These are phyloP conservation scores for Cheiracanthium punctorium DNA, from an alignment of 2,888 invertebrate genomes.

Conservation along the genomic window DNA sequence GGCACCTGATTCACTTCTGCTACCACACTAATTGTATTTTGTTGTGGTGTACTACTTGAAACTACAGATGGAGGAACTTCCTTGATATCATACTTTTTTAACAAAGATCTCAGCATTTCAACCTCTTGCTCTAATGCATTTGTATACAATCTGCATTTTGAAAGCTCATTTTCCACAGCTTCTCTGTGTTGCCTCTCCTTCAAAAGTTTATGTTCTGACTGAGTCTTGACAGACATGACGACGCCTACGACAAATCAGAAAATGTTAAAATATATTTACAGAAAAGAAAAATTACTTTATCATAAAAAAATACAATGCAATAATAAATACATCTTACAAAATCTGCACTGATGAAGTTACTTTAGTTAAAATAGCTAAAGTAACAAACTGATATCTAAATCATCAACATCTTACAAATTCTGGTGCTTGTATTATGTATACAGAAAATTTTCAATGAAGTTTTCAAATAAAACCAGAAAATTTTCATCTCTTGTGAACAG, in stretches of 20 bases:
- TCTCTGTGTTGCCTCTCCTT: constrained; percentile 74
- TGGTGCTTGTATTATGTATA: too few species aligned
- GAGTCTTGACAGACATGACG: constrained; percentile 75
- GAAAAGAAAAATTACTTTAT: background rate
- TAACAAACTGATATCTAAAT: too few species aligned
- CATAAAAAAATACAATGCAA: background rate
- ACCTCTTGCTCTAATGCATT: constrained; percentile 76
- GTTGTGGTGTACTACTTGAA: constrained; percentile 5
- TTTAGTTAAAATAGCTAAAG: too few species aligned
- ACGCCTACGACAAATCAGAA: constrained; percentile 61
- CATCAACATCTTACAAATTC: too few species aligned
- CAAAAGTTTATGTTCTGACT: constrained; percentile 75
- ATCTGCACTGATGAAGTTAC: too few species aligned
- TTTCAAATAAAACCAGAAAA: too few species aligned
- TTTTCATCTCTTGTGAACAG: too few species aligned
- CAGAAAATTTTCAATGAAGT: too few species aligned
- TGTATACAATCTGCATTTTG: constrained; percentile 76
- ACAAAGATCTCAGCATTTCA: constrained; percentile 74
- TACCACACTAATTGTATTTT: constrained; percentile 54
- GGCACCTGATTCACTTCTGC: constrained; percentile 59
- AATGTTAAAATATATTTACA: background rate
- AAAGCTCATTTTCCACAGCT: constrained; percentile 76
- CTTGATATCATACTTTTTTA: constrained; percentile 75
- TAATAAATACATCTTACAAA: background rate
- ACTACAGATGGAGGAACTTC: constrained; percentile 60